These are phyloP conservation scores for Deilephila porcellus DNA, from an alignment of 2,888 invertebrate species.

Conservation along the genomic window DNA sequence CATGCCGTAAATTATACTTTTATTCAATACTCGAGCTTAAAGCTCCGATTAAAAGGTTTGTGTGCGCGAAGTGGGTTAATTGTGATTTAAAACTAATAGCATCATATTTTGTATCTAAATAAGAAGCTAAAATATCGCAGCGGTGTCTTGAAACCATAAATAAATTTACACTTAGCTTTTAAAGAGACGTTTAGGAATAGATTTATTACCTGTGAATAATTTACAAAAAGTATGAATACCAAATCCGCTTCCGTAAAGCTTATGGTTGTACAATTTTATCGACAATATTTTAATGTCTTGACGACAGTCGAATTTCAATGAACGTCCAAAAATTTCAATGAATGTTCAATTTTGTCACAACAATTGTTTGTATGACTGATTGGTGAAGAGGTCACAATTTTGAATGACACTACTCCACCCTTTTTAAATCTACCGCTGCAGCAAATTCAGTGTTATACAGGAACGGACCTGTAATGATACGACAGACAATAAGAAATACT, in stretches of 20 bases:
- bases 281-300: background rate
- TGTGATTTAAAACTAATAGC: background rate
- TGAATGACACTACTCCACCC: constrained; percentile 72
- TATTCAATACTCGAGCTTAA: no score
- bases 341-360: constrained; percentile 36
- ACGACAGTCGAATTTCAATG: constrained; percentile 10
- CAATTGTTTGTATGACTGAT: constrained; percentile 13
- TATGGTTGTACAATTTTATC: no score
- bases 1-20: no score
- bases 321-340: background rate
- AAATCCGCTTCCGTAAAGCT: no score
- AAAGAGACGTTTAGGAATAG: background rate
- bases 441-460: constrained; percentile 63
- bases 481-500: constrained; percentile 74
- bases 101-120: background rate
- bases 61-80: background rate
- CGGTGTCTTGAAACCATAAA: background rate
- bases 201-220: background rate
- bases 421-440: constrained; percentile 70
- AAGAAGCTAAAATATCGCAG: background rate
- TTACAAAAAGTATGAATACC: no score
- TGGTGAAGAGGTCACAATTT: constrained; percentile 48
- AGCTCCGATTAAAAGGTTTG: no score
- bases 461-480: constrained; percentile 63
- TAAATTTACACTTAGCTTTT: background rate